Evolutionary conservation across 1,140 invertebrate species (phyloP), one percentile per base, ranked within the genome.

Genomic region (Radopholus similis): DNA sequence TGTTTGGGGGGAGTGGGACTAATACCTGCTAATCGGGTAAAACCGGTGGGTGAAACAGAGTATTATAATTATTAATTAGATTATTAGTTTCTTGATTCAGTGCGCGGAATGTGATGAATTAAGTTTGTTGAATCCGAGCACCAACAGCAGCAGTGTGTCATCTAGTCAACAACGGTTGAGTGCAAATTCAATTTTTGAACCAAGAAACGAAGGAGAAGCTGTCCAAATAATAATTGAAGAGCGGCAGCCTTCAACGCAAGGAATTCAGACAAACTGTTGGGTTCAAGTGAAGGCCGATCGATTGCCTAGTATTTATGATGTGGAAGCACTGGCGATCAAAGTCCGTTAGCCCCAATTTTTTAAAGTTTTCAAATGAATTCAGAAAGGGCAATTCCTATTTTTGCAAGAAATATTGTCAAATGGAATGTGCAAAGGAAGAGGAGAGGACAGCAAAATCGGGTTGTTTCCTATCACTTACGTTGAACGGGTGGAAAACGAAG

Each of bases 1-100:
- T 88, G 86, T 66, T 83, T 89, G 15, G 93, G 93, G 3, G 87
- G 89, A 79, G 89, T 88, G 58, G 95, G 95, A 35, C 91, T 91
- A 70, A 95, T 97, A 74, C 95, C 95, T 28, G 93, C 95, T 53
- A 92, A 92, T 8, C 97, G 97, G 84, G 90, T 97, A 44, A 82
- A 84, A 32, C 37, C 56, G 18, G 75, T 74, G 53, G 72, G 23
- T 40, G 72, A 32, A 9, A 11, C 59, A 32, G 9, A 69, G 8
- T 51, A 11, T 51, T 51, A 8, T 15, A 51, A 1, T 21, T 51
- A 26, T 51, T 23, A 21, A 21, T 26, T 21, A 0, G 5, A 47
- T 4, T 2, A 23, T 2, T 51, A 26, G 9, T 51, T 51, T 23
- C 2, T 5, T 23, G 30, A 8, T 23, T 13, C 47, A 51, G 47